A percentile compares a stretch with the other conserved stretches of the same genome.
These are phyloP conservation scores for Napeogenes inachia DNA, from an alignment of 2,888 invertebrate species.

Conservation along the genomic window DNA sequence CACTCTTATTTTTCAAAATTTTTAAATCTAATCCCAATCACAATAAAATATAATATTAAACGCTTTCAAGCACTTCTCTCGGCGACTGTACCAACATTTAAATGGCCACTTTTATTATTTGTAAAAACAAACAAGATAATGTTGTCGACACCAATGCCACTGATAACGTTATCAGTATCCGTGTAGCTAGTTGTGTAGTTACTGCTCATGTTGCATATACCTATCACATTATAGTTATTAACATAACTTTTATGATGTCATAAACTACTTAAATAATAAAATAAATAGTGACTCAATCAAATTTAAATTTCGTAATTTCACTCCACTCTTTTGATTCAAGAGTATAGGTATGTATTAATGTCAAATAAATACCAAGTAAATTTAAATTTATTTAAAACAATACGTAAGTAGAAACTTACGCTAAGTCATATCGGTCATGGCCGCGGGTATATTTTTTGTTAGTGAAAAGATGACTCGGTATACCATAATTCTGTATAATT, in stretches of 20 bases:
- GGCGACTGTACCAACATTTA: slow-evolving; percentile 36
- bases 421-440: slow-evolving; percentile 2
- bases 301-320: no score
- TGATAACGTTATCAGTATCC: slow-evolving; percentile 63
- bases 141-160: slow-evolving; percentile 64
- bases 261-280: no score
- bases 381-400: neutral
- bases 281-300: no score
- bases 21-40: no score
- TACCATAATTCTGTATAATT: neutral
- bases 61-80: slow-evolving; percentile 25
- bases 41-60: slow-evolving; percentile 7
- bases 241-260: no score
- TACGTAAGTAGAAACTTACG: neutral
- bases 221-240: neutral
- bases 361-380: no score
- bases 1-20: no score
- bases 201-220: slow-evolving; percentile 17
- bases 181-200: slow-evolving; percentile 24
- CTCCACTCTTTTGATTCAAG: no score
- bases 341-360: slow-evolving; percentile 1
- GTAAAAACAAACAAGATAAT: slow-evolving; percentile 61
- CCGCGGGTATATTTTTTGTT: neutral
- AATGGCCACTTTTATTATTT: slow-evolving; percentile 41
- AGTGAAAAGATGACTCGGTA: neutral